Evolutionary conservation across 2,888 invertebrate species (phyloP), one percentile per base, ranked within the genome.

Genomic region (Lomographa bimaculata): DNA sequence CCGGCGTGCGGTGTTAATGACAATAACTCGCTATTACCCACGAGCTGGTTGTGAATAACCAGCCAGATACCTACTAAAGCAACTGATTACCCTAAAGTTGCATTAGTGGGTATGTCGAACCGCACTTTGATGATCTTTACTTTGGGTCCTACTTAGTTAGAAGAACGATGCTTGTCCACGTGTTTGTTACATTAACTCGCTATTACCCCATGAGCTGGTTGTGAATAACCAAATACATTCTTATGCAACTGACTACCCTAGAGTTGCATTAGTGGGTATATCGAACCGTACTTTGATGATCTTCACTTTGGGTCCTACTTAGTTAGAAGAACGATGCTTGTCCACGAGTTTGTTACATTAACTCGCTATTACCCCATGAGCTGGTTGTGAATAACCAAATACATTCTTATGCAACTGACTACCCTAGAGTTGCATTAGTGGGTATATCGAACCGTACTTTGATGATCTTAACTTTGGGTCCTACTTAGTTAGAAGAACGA

Each of bases 331-430:
- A n/a, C n/a, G n/a, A n/a, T n/a, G n/a, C n/a, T n/a, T n/a, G n/a
- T n/a, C n/a, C n/a, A n/a, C n/a, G 66, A 72, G 73, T 77, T 82
- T 80, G 81, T 80, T 79, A 80, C 78, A 80, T 80, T 79, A 80
- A 80, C 80, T 82, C 62, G 75, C 73, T 64, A 76, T 79, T 75
- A 78, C 72, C 68, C n/a, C 54, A 2, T 54, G 56, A 58, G 50
- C 56, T 49, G 47, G 55, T 43, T 50, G 48, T 46, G 47, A 48
- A 47, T 45, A 45, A 43, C 43, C 34, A 33, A 24, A 40, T 23
- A 7, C 12, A 14, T 19, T 12, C 45, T 29, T 44, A 48, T 46
- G 40, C 50, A 50, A 46, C 53, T 39, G 29, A 36, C 42, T 26
- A 29, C 24, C 19, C 26, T 21, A 30, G 32, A 26, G 25, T 40